phyloP scores from a whole-genome alignment of 2,888 invertebrate genomes.

The Julus scanicus region DNA sequence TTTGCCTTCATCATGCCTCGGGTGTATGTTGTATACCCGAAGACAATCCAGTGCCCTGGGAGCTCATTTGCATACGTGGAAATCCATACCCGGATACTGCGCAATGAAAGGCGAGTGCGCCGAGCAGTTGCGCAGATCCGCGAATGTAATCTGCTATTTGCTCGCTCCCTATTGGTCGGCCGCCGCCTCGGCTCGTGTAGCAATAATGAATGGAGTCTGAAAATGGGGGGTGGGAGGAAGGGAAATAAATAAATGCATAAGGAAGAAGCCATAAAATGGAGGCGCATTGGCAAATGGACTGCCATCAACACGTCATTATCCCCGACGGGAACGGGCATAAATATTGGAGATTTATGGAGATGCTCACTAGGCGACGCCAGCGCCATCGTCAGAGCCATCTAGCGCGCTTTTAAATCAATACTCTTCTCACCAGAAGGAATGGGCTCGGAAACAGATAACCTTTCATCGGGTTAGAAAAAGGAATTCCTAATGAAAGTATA shows the following conservation, averaged over 20 bases:
- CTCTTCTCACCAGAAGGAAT: not conserved
- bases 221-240: not conserved
- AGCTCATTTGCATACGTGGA: constrained; percentile 33
- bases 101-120: not conserved
- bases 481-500: constrained; percentile 15
- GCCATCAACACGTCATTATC: constrained; percentile 33
- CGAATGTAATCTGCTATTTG: constrained; percentile 15
- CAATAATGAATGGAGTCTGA: constrained; percentile 33
- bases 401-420: constrained; percentile 27
- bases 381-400: constrained; percentile 33
- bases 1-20: not conserved
- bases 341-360: constrained; percentile 33
- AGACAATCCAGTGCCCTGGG: constrained; percentile 33
- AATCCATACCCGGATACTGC: constrained; percentile 33
- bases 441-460: not conserved
- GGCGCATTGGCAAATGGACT: constrained; percentile 28
- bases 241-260: constrained; percentile 27
- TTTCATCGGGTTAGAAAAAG: constrained; percentile 21
- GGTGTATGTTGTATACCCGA: not conserved
- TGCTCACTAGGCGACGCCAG: not conserved
- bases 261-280: constrained; percentile 28
- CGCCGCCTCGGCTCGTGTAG: not conserved
- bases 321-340: constrained; percentile 33
- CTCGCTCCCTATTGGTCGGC: not conserved
- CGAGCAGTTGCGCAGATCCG: constrained; percentile 5